Evolutionary conservation across 2,113 vertebrate species (phyloP).

Genomic region (Cyanoliseus patagonus): DNA sequence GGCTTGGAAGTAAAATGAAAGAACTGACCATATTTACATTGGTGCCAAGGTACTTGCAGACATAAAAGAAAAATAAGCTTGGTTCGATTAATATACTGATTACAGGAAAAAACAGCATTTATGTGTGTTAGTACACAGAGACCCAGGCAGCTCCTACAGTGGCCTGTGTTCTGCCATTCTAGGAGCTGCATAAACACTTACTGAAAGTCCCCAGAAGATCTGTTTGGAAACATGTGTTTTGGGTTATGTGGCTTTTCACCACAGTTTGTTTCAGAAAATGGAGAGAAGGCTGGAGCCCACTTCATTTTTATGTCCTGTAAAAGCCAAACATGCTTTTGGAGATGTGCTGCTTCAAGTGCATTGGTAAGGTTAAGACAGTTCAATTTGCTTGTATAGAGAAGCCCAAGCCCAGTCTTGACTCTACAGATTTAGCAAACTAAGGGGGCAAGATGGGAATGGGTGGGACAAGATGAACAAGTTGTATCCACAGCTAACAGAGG

Average conservation of each 20-base stretch:
- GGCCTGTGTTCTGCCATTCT: rapidly evolving
- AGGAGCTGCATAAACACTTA: background rate
- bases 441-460: background rate
- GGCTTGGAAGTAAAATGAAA: background rate
- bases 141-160: background rate
- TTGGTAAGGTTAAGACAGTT: background rate
- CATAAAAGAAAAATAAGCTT: background rate
- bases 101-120: background rate
- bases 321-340: background rate
- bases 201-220: background rate
- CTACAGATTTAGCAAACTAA: background rate
- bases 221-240: background rate
- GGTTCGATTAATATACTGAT: background rate
- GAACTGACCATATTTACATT: background rate
- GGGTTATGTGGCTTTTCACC: background rate
- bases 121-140: background rate
- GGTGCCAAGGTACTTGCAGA: background rate
- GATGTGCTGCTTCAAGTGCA: background rate
- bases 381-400: background rate
- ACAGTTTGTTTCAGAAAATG: background rate
- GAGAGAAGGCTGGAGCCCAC: background rate
- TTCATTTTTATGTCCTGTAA: background rate
- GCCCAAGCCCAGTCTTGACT: background rate
- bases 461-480: background rate
- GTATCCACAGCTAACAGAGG: background rate